phyloP scores from a whole-genome alignment of 1,140 invertebrate species.

The Ephestia elutella region DNA sequence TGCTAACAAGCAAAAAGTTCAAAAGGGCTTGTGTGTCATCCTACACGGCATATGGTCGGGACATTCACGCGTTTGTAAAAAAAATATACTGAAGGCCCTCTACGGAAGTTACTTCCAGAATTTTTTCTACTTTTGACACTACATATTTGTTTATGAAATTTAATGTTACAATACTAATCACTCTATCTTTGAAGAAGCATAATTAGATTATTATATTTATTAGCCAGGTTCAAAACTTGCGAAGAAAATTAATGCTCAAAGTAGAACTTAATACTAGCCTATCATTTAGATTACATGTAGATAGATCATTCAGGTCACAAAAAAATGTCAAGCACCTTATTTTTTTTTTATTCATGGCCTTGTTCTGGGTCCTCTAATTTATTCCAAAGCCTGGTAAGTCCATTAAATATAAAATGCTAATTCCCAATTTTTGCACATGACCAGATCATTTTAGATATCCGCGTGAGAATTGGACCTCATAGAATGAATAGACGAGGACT shows the following conservation, averaged over 20 bases:
- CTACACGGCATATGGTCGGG: conserved; percentile 37
- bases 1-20: conserved; percentile 31
- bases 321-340: too few species aligned
- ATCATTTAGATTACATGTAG: too few species aligned
- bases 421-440: conserved; percentile 30
- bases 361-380: background rate
- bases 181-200: too few species aligned
- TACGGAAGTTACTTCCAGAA: conserved; percentile 41
- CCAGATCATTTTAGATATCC: conserved; percentile 20
- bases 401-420: background rate
- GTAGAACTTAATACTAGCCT: too few species aligned
- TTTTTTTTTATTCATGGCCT: too few species aligned
- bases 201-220: too few species aligned
- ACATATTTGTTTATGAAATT: background rate
- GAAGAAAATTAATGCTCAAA: too few species aligned
- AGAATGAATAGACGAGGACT: conserved; percentile 35
- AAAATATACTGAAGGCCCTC: conserved; percentile 46
- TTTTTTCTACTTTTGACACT: conserved; percentile 18
- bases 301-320: too few species aligned
- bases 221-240: too few species aligned
- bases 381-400: background rate
- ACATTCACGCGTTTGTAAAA: conserved; percentile 23
- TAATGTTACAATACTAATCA: too few species aligned
- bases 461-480: conserved; percentile 47
- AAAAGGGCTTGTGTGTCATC: conserved; percentile 51